Evolutionary conservation across 1,140 invertebrate species (phyloP), one percentile per base, ranked within the genome.

Genomic region (Seison nebaliae): DNA sequence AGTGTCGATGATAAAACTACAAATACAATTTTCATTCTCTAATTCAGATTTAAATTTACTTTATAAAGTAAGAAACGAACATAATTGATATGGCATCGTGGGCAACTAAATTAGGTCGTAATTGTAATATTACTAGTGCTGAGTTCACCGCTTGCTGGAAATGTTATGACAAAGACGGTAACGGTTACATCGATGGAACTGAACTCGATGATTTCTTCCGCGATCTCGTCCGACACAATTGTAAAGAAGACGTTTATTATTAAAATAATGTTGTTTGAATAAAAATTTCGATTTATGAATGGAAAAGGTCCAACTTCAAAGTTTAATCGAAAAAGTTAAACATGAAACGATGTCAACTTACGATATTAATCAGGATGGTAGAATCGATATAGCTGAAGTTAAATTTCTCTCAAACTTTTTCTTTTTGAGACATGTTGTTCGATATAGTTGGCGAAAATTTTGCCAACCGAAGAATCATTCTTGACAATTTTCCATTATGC

Each of bases 171-270:
- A 59, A n/a, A n/a, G n/a, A n/a, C n/a, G 57, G 52, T 18, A 58
- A 59, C 45, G 57, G 57, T 16, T 59, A 46, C 43, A 59, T 59
- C 21, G 57, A 58, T 35, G 55, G 52, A 11, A 49, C 42, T 4
- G 57, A 59, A 45, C 38, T 59, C 31, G 55, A 59, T 31, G 43
- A 47, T 22, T 59, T 59, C 43, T 46, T 59, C 8, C 47, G 47
- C 16, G 54, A 59, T 35, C 48, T 59, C 15, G 49, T 58, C 1
- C 50, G 51, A 2, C 55, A 53, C 35, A 52, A 55, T 31, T 43
- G 50, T 11, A 50, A 51, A 26, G 46, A 47, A 15, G 54, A 59
- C 47, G 56, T 38, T 9, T 17, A 2, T 15, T 24, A 4, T 3
- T 11, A 7, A 4, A 9, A 21, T 35, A 5, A 16, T 8, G 3